Base-by-base conservation (phyloP, 2,113 vertebrate genomes). In the Cynocephalus volans region DNA sequence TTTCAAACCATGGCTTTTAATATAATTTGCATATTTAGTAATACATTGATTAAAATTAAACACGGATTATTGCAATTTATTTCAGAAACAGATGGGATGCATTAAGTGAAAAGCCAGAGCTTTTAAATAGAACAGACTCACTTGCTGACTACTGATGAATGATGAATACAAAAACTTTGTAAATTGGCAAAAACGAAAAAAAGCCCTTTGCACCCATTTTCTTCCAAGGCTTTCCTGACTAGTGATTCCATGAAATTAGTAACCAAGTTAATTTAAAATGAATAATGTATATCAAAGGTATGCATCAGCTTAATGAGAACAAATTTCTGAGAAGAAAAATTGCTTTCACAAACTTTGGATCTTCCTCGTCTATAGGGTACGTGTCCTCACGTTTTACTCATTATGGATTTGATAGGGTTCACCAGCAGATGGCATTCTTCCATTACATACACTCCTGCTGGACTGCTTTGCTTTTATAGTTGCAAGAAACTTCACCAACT, bases 21-120 rank as follows among this genome's bases (percentile, higher is more conserved):
- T 99, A 98, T 98, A 99, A 99, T 99, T 99, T 99, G 98, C 99
- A 99, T 99, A 99, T 99, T 99, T 99, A 99, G 99, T 99, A 99
- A 99, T 99, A 99, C 99, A 99, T 99, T 99, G 99, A 99, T 99
- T 99, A 99, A 98, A 99, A 99, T 99, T 99, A 99, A 99, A 99
- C 98, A 99, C 98, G 97, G 98, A 99, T 99, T 99, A 99, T 99
- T 99, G 98, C 99, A 98, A 99, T 99, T 99, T 99, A 99, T 99
- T 98, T 99, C 98, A 98, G 99, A 99, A 99, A 99, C 99, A 99
- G 99, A 99, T 99, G 99, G 99, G 99, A 98, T 99, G 97, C 98
- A 99, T 99, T 99, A 98, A 99, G 98, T 97, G 98, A 98, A 98
- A 99, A 98, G 98, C 97, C 98, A 97, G 97, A 97, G 96, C 76